phyloP scores from a whole-genome alignment of 2,797 vertebrate species.

The Chromis chromis region DNA sequence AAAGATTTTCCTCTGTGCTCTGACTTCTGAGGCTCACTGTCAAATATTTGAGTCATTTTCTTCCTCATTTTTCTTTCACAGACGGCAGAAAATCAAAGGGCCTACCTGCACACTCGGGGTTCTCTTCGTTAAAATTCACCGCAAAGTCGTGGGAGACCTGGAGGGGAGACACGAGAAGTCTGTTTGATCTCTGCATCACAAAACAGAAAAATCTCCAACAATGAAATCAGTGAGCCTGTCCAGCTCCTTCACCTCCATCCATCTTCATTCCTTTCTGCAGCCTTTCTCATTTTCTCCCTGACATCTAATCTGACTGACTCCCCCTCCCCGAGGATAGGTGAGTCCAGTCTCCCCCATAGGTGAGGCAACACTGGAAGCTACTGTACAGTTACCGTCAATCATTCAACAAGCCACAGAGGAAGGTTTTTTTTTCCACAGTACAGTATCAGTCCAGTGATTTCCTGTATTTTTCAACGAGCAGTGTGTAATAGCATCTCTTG shows the following conservation, averaged over 20 bases:
- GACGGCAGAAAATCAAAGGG: conserved; percentile 31
- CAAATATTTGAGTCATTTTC: conserved; percentile 12
- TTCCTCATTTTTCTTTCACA: conserved; percentile 12
- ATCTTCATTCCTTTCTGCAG: neutral
- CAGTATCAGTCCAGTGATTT: too few species aligned
- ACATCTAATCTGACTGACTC: conserved; percentile 12
- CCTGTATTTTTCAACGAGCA: too few species aligned
- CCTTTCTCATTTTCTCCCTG: conserved; percentile 1
- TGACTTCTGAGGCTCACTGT: neutral
- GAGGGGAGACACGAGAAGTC: conserved; percentile 12
- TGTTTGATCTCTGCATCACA: conserved; percentile 30
- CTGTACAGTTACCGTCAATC: neutral
- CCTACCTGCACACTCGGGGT: conserved; percentile 90
- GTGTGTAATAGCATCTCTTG: too few species aligned
- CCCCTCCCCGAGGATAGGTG: too few species aligned
- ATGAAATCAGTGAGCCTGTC: neutral
- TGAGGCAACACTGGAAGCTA: neutral
- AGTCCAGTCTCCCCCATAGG: neutral
- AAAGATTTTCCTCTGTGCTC: neutral
- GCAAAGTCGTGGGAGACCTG: conserved; percentile 92
- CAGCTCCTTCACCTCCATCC: neutral
- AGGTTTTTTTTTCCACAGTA: too few species aligned
- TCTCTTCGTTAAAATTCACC: conserved; percentile 90
- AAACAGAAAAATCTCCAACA: neutral
- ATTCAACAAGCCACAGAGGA: neutral